phyloP scores from a whole-genome alignment of 2,797 vertebrate genomes.

The Trachurus trachurus region DNA sequence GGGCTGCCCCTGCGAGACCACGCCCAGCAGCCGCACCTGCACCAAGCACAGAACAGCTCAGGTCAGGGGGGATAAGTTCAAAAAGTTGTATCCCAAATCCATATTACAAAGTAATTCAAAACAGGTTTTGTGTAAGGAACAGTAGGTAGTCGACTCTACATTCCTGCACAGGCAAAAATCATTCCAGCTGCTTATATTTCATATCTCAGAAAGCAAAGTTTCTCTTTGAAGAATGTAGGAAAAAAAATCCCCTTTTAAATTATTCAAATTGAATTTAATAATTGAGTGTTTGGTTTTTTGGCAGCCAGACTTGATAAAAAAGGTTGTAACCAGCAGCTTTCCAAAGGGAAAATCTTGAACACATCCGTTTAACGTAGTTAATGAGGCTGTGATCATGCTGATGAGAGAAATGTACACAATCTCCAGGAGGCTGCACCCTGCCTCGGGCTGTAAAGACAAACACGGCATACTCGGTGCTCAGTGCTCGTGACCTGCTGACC shows the following conservation, averaged over 20 bases:
- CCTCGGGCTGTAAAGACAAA: conserved; percentile 45
- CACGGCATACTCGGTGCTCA: not conserved
- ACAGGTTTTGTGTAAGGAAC: not conserved
- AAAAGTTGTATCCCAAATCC: conserved; percentile 2
- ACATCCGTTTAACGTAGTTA: conserved; percentile 53
- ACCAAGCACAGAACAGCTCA: conserved; percentile 57
- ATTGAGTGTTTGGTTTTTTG: conserved; percentile 50
- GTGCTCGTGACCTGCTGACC: conserved; percentile 32
- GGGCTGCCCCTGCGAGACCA: conserved; percentile 98
- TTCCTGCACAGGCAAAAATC: not conserved
- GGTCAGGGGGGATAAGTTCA: conserved; percentile 14
- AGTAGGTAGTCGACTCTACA: not conserved
- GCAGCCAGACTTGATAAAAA: conserved; percentile 36
- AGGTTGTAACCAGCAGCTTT: conserved; percentile 42
- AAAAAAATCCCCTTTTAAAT: conserved; percentile 43
- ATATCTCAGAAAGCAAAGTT: not conserved
- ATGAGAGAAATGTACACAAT: conserved; percentile 52
- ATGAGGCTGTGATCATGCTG: conserved; percentile 53
- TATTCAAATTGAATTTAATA: conserved; percentile 56
- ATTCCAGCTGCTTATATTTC: not conserved
- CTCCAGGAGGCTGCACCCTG: conserved; percentile 47
- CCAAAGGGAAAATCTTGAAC: conserved; percentile 36
- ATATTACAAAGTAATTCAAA: not conserved
- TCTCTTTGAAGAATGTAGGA: conserved; percentile 38
- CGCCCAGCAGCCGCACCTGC: conserved; percentile 96